Percentiles rank a stretch among this genome's conserved stretches.
Conservation (phyloP, 2,113 vertebrate genomes). For the Cariama cristata region DNA sequence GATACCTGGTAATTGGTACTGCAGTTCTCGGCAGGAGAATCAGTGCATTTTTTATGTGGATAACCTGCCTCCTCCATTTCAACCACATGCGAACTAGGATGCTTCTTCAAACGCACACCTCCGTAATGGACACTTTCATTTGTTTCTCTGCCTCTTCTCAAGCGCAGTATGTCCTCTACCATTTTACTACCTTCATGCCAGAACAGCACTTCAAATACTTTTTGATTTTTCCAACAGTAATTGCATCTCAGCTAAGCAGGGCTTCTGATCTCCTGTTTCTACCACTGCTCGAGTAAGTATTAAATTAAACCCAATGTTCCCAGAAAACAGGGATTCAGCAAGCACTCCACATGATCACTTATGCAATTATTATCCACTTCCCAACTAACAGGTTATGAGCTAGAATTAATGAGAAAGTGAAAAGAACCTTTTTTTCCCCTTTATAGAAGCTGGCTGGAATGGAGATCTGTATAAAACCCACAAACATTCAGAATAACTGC, state of each 20-base stretch:
- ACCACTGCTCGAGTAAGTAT: not conserved
- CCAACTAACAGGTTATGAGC: not conserved
- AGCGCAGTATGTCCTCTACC: not conserved
- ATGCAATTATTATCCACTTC: not conserved
- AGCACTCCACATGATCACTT: not conserved
- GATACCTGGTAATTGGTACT: not conserved
- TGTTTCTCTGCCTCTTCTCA: not conserved
- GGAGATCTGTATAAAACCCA: not conserved
- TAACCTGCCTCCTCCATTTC: not conserved
- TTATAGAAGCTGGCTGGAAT: not conserved
- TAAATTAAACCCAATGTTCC: not conserved
- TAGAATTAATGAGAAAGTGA: not conserved
- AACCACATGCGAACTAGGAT: fast-evolving
- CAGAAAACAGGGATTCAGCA: not conserved
- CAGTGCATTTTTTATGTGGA: fast-evolving
- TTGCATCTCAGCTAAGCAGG: not conserved
- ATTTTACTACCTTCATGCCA: not conserved
- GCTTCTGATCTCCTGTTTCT: not conserved
- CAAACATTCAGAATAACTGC: not conserved
- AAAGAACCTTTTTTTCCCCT: not conserved
- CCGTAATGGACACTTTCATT: fast-evolving
- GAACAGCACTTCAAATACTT: not conserved
- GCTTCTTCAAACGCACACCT: not conserved
- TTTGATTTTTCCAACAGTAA: not conserved
- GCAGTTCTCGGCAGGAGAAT: not conserved